Evolutionary conservation across 2,888 invertebrate species (phyloP).

Genomic region (Ecliptopera silaceata): DNA sequence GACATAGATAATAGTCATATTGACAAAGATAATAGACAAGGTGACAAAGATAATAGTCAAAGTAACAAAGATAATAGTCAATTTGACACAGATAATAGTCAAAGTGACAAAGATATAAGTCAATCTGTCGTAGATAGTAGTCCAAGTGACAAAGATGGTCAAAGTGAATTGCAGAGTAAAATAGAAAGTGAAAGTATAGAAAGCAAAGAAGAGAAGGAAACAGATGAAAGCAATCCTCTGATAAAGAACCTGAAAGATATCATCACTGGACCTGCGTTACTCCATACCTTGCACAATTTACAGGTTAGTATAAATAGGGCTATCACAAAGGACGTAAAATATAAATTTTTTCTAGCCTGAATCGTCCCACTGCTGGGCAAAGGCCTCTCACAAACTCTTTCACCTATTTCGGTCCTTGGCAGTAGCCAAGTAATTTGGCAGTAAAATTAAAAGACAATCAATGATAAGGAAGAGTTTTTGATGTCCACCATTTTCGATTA

Average conservation of each 20-base stretch:
- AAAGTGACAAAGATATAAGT: slow-evolving; percentile 1
- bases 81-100: not conserved
- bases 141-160: not conserved
- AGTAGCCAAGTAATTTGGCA: no score
- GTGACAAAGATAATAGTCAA: not conserved
- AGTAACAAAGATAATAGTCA: not conserved
- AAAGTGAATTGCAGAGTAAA: not conserved
- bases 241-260: slow-evolving; percentile 35
- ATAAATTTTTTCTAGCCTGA: no score
- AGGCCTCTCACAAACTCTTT: no score
- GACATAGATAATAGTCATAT: not conserved
- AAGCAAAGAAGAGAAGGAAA: not conserved
- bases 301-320: slow-evolving; percentile 59
- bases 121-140: not conserved
- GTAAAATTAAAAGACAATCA: no score
- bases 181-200: slow-evolving; percentile 4
- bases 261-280: slow-evolving; percentile 52
- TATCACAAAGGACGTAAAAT: no score
- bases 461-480: no score
- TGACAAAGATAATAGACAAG: not conserved
- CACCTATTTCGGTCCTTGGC: no score
- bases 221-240: not conserved
- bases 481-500: no score
- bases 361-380: no score
- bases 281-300: slow-evolving; percentile 45